A percentile compares a stretch with the other conserved stretches of the same genome.
These are phyloP conservation scores for Ostrea denselamellosa DNA, from an alignment of 1,140 invertebrate species.

Conservation along the genomic window DNA sequence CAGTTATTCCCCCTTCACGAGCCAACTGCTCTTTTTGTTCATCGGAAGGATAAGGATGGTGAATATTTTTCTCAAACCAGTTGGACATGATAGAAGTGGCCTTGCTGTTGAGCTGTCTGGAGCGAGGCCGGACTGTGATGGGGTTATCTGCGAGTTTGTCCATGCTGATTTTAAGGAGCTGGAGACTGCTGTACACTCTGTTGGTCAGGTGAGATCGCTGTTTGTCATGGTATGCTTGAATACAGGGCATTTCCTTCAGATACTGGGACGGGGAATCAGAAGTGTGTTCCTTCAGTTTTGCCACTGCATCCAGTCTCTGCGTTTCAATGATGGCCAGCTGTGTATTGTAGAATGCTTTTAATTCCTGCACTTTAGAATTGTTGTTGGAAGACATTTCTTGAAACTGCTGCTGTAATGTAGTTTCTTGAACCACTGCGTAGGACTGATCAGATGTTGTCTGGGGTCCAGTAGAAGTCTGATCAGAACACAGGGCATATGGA, in stretches of 20 bases:
- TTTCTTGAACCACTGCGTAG: constrained; percentile 65
- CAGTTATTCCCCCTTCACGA: constrained; percentile 64
- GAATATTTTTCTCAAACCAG: constrained; percentile 72
- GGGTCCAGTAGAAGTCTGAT: not conserved
- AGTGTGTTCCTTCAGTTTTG: constrained; percentile 56
- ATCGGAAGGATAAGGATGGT: constrained; percentile 74
- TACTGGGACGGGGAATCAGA: constrained; percentile 53
- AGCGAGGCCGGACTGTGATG: constrained; percentile 51
- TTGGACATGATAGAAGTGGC: constrained; percentile 70
- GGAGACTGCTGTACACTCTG: constrained; percentile 63
- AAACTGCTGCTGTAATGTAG: constrained; percentile 66
- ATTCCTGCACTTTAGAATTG: constrained; percentile 62
- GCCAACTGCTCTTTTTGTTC: constrained; percentile 71
- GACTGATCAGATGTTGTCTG: constrained; percentile 50
- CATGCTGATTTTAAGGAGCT: constrained; percentile 62
- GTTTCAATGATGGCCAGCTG: constrained; percentile 64
- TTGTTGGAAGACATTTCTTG: constrained; percentile 52
- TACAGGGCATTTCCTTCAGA: constrained; percentile 54
- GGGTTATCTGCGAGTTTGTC: constrained; percentile 37
- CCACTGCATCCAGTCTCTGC: constrained; percentile 60
- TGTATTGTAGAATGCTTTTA: constrained; percentile 64
- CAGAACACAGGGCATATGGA: constrained; percentile 54
- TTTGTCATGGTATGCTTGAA: constrained; percentile 62
- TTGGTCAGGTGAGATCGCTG: constrained; percentile 67
- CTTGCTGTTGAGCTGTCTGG: constrained; percentile 64